Evolutionary conservation across 2,888 invertebrate genomes (phyloP).

Genomic region (Trachelus stipa): DNA sequence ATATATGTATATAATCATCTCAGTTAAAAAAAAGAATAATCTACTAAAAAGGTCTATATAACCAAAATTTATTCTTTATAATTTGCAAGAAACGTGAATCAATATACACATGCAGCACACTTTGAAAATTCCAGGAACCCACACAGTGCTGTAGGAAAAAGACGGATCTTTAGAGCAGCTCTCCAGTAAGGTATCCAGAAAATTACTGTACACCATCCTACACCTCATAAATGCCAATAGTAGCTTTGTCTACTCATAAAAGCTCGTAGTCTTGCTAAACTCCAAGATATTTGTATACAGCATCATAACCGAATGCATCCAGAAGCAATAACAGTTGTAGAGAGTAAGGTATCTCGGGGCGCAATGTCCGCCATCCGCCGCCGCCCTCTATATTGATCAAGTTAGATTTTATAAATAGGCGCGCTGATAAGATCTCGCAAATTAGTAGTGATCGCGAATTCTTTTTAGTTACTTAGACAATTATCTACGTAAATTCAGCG

Average conservation of each 20-base stretch:
- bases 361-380: background rate
- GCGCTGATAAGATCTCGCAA: slow-evolving; percentile 44
- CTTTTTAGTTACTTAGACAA: slow-evolving; percentile 22
- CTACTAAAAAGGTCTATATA: background rate
- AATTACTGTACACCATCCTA: background rate
- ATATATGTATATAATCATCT: background rate
- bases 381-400: slow-evolving; percentile 49
- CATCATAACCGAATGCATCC: background rate
- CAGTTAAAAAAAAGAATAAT: background rate
- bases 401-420: slow-evolving; percentile 49
- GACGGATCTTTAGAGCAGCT: background rate
- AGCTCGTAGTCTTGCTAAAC: background rate
- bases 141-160: background rate
- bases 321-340: background rate
- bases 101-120: background rate
- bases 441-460: slow-evolving; percentile 35
- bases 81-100: background rate
- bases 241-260: background rate
- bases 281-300: background rate
- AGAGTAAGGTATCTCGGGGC: background rate
- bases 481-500: slow-evolving; percentile 6
- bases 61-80: background rate
- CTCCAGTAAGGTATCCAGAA: background rate
- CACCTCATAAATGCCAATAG: background rate
- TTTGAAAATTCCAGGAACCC: background rate